Evolutionary conservation across 2,888 invertebrate species (phyloP).

Genomic region (Drosophila monieri): DNA sequence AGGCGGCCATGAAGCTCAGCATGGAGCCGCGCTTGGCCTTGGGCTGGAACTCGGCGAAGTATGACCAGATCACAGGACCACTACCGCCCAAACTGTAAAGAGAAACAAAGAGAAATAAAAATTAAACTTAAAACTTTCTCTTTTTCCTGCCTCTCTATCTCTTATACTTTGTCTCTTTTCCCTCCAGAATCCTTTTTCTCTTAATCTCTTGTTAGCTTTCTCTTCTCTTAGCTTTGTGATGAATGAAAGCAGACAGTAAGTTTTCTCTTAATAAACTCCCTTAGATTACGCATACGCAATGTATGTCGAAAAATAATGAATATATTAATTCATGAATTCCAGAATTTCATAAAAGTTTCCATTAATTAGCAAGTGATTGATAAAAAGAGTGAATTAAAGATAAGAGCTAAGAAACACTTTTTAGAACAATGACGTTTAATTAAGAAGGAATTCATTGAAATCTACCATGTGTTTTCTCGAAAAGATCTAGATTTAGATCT

Average conservation of each 20-base stretch:
- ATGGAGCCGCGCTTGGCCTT: slow-evolving; percentile 95
- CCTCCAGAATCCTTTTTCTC: too few relatives aligned
- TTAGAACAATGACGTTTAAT: background rate
- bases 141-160: too few relatives aligned
- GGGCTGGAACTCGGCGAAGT: slow-evolving; percentile 97
- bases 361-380: slow-evolving; percentile 12
- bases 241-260: too few relatives aligned
- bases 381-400: background rate
- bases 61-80: slow-evolving; percentile 96
- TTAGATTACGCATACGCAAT: too few relatives aligned
- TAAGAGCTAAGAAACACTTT: background rate
- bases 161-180: too few relatives aligned
- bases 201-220: too few relatives aligned
- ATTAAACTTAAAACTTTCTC: background rate
- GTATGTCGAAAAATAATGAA: background rate
- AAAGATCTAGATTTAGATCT: background rate
- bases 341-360: slow-evolving; percentile 1
- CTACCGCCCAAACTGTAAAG: slow-evolving; percentile 82
- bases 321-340: background rate
- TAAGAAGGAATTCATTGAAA: background rate
- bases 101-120: background rate
- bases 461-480: background rate
- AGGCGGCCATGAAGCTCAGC: slow-evolving; percentile 97
- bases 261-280: too few relatives aligned
- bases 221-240: too few relatives aligned